These are phyloP conservation scores for Drosophila macrospina DNA, from an alignment of 2,888 invertebrate species.

Conservation along the genomic window DNA sequence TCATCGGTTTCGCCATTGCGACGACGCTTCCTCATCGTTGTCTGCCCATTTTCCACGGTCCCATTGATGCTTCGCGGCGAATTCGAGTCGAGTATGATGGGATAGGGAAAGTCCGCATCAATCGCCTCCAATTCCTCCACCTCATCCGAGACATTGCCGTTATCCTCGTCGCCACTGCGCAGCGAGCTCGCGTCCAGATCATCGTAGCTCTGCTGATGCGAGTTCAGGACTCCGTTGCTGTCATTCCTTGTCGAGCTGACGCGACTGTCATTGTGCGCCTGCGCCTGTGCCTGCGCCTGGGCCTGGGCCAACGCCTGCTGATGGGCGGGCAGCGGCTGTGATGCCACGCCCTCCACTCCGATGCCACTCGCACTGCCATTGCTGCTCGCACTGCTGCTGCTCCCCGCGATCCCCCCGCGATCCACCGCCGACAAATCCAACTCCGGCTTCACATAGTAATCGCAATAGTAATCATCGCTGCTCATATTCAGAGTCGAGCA, in stretches of 20 bases:
- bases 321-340: constrained; percentile 74
- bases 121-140: constrained; percentile 84
- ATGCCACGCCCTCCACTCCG: constrained; percentile 31
- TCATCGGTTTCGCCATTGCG: constrained; percentile 62
- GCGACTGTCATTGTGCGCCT: constrained; percentile 78
- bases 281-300: constrained; percentile 51
- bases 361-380: constrained; percentile 28
- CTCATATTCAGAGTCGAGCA: constrained; percentile 72
- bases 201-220: constrained; percentile 72
- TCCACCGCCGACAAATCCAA: constrained; percentile 73
- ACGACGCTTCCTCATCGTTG: constrained; percentile 63
- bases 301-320: constrained; percentile 58
- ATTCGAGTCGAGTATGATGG: constrained; percentile 82
- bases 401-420: constrained; percentile 20
- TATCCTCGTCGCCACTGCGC: constrained; percentile 74
- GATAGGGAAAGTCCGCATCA: constrained; percentile 84
- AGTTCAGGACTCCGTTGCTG: constrained; percentile 43
- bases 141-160: constrained; percentile 78
- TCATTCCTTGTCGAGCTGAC: constrained; percentile 83
- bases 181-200: constrained; percentile 79
- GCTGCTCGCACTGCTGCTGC: constrained; percentile 34
- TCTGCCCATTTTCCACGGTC: constrained; percentile 40
- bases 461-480: constrained; percentile 78
- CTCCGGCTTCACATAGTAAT: constrained; percentile 83
- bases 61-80: constrained; percentile 64